A percentile compares a stretch with the other conserved stretches of the same genome.
Evolutionary conservation across 2,888 invertebrate genomes (phyloP).

Genomic region (Idaea dimidiata): DNA sequence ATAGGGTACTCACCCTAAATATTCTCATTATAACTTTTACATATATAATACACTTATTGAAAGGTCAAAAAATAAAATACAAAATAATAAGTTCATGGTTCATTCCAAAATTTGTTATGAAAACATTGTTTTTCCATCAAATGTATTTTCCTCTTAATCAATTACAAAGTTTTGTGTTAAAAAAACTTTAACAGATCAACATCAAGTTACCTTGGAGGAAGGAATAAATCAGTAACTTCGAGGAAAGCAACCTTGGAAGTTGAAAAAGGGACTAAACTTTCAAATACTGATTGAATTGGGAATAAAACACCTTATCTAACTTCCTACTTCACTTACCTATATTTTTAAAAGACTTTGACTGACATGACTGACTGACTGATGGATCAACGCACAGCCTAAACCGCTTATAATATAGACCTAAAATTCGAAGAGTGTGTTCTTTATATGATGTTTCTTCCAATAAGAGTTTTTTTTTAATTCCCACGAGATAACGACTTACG

Average conservation of each 20-base stretch:
- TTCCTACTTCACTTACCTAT: background rate
- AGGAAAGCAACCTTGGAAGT: background rate
- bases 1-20: too few relatives aligned
- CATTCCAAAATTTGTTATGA: background rate
- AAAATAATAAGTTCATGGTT: background rate
- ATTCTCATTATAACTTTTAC: too few relatives aligned
- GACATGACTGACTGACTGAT: too few relatives aligned
- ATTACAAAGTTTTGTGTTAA: background rate
- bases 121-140: conserved; percentile 1
- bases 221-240: background rate
- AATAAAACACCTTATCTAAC: background rate
- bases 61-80: too few relatives aligned
- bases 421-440: too few relatives aligned
- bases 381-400: too few relatives aligned
- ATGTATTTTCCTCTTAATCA: background rate
- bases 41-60: too few relatives aligned
- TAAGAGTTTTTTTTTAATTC: too few relatives aligned
- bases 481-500: too few relatives aligned
- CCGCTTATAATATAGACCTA: too few relatives aligned
- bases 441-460: too few relatives aligned
- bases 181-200: background rate
- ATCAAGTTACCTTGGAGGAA: background rate
- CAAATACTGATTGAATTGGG: background rate
- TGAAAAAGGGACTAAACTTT: background rate
- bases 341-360: too few relatives aligned